phyloP scores from a whole-genome alignment of 2,113 vertebrate genomes.

The Scomber colias region DNA sequence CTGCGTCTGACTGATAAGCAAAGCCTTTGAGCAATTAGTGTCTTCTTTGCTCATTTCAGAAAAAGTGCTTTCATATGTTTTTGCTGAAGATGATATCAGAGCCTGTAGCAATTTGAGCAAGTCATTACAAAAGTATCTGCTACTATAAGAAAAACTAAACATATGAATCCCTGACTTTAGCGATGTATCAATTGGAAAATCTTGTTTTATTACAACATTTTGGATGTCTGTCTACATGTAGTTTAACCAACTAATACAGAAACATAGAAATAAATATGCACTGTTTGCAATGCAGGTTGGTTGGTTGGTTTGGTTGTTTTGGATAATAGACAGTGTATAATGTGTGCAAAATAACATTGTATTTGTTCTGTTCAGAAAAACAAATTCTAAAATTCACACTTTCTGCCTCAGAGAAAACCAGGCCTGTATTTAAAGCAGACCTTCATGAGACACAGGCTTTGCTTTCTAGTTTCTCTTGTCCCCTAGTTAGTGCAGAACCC shows the following conservation, averaged over 20 bases:
- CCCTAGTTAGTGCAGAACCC: no score
- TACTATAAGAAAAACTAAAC: background rate
- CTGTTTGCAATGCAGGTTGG: no score
- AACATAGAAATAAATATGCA: background rate
- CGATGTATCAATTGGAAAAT: background rate
- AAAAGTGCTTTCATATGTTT: background rate
- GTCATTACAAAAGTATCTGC: background rate
- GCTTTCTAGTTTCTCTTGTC: no score
- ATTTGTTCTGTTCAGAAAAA: no score
- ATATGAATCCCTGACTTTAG: background rate
- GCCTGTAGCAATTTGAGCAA: background rate
- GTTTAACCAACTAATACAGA: background rate
- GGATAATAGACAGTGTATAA: no score
- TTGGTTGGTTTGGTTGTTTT: no score
- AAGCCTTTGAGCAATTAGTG: background rate
- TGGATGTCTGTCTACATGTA: background rate
- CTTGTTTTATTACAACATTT: background rate
- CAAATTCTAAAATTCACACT: no score
- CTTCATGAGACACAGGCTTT: no score
- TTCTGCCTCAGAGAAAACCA: no score
- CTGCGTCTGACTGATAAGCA: background rate
- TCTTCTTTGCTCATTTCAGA: background rate
- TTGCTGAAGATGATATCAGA: background rate
- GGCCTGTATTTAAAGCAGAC: no score
- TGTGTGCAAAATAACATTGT: no score